Base-by-base conservation (phyloP, 2,113 vertebrate genomes). In the Chroicocephalus ridibundus region DNA sequence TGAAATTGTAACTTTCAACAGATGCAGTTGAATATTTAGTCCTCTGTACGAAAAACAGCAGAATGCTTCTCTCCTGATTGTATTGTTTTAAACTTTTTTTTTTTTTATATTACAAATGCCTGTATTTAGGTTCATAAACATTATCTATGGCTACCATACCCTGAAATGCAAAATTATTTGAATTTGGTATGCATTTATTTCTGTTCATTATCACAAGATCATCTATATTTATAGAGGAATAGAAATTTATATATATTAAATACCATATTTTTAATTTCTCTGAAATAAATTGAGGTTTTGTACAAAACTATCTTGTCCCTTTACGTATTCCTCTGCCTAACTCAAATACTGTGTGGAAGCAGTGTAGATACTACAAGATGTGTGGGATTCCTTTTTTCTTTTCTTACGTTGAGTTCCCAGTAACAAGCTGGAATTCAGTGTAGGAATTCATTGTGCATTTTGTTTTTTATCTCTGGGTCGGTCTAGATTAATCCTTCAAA, bases 211-310 rank as follows among this genome's bases (percentile, higher is more conserved):
- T 98, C 97, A 98, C 98, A 98, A 99, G 98, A 98, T 98, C 98
- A 98, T 99, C 98, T 99, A 99, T 99, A 99, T 99, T 99, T 99
- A 99, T 99, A 99, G 98, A 99, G 98, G 98, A 98, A 98, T 99
- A 98, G 98, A 98, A 98, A 98, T 99, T 99, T 99, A 99, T 99
- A 98, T 99, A 99, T 98, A 98, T 98, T 98, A 96, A 98, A 98
- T 98, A 98, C 97, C 98, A 97, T 98, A 98, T 98, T 99, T 98
- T 99, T 98, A 98, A 98, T 99, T 99, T 98, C 98, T 94, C 98
- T 98, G 98, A 99, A 99, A 99, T 98, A 99, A 99, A 98, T 98
- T 94, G 98, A 98, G 98, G 96, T 98, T 98, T 98, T 99, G 96
- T 98, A 99, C 97, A 97, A 98, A 98, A 97, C 91, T 89, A 68